Percentiles rank a stretch among this genome's conserved stretches.
Evolutionary conservation across 2,888 invertebrate genomes (phyloP).

Genomic region (Myathropa florea): DNA sequence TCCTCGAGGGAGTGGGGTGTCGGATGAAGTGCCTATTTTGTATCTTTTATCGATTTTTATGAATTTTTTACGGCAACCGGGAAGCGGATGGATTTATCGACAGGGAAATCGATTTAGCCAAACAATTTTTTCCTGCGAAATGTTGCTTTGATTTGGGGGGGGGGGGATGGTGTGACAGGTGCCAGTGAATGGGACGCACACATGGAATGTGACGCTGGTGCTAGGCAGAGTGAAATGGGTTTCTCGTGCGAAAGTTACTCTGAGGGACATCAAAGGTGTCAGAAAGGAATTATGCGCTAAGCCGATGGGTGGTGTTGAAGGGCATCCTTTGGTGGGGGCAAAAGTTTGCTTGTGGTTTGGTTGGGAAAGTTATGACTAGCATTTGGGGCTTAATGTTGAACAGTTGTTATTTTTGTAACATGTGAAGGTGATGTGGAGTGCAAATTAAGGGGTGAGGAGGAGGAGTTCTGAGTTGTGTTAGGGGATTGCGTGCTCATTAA

Average conservation of each 20-base stretch:
- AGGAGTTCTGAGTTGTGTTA: neutral
- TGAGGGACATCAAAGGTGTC: slow-evolving; percentile 57
- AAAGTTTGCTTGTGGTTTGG: slow-evolving; percentile 8
- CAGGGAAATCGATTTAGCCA: slow-evolving; percentile 37
- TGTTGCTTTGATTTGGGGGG: slow-evolving; percentile 58
- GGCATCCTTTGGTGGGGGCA: neutral
- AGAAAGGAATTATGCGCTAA: slow-evolving; percentile 29
- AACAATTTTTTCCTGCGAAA: slow-evolving; percentile 36
- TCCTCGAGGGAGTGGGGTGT: neutral
- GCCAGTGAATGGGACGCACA: slow-evolving; percentile 9
- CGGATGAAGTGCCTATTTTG: neutral
- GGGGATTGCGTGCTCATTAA: too few relatives aligned
- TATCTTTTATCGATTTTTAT: slow-evolving; percentile 58
- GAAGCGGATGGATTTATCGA: neutral
- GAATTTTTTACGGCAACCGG: slow-evolving; percentile 17
- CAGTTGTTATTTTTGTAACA: neutral
- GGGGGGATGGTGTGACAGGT: slow-evolving; percentile 40
- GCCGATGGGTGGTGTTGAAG: slow-evolving; percentile 19
- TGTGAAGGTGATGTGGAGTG: neutral
- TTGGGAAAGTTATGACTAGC: slow-evolving; percentile 17
- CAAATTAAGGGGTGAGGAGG: neutral
- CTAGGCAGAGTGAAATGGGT: slow-evolving; percentile 19
- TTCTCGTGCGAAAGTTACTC: slow-evolving; percentile 49
- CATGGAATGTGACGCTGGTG: neutral
- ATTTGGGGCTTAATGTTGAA: slow-evolving; percentile 8